Conservation (phyloP, 2,888 invertebrate species). For the Eulithis testata region DNA sequence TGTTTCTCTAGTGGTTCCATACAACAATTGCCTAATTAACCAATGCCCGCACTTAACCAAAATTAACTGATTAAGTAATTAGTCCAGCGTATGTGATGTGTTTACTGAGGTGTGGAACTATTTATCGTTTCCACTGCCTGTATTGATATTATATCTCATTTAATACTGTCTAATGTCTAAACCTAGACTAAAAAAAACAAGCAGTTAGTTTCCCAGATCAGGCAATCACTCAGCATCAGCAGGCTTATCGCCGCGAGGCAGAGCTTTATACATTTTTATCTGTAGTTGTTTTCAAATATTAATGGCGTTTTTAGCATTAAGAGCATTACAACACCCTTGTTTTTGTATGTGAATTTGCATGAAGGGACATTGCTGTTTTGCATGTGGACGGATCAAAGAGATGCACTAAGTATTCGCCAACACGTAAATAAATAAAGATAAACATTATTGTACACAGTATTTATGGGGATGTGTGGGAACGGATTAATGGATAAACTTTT, state of each 20-base stretch:
- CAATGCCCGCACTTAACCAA: no score
- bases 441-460: constrained; percentile 54
- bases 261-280: constrained; percentile 75
- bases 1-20: no score
- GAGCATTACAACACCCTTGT: constrained; percentile 80
- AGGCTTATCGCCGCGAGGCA: constrained; percentile 49
- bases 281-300: constrained; percentile 82
- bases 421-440: constrained; percentile 82
- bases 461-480: constrained; percentile 39
- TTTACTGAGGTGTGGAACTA: no score
- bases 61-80: no score
- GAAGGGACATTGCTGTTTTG: constrained; percentile 61
- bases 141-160: no score
- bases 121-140: no score
- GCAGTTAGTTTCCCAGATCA: constrained; percentile 34
- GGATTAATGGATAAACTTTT: constrained; percentile 31
- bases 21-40: no score
- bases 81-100: no score
- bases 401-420: constrained; percentile 77
- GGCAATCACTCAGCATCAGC: constrained; percentile 43
- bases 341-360: constrained; percentile 77
- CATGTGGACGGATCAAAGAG: constrained; percentile 66
- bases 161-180: no score
- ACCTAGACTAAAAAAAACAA: not conserved
- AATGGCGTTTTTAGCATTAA: constrained; percentile 78